These are phyloP conservation scores for Sitodiplosis mosellana DNA, from an alignment of 1,140 invertebrate species.

Conservation along the genomic window DNA sequence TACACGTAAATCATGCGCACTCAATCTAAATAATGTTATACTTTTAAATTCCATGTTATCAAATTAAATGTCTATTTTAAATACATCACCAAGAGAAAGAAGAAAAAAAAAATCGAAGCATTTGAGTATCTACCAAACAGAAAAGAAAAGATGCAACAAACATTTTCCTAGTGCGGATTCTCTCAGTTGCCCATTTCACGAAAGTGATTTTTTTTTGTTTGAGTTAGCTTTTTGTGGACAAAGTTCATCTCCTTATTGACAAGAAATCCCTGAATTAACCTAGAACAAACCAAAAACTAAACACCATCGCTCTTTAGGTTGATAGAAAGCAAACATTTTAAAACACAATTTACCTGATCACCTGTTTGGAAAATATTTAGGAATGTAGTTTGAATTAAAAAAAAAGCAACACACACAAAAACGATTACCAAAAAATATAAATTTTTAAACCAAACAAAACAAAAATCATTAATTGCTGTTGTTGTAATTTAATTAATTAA, in stretches of 20 bases:
- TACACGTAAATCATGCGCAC: not conserved
- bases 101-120: conserved; percentile 1
- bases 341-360: not conserved
- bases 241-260: too few relatives aligned
- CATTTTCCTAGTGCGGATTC: not conserved
- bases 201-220: too few relatives aligned
- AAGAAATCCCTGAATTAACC: too few relatives aligned
- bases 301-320: too few relatives aligned
- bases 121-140: too few relatives aligned
- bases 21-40: conserved; percentile 2
- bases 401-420: not conserved
- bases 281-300: too few relatives aligned
- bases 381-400: conserved; percentile 1
- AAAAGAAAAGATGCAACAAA: too few relatives aligned
- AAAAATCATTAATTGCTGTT: not conserved
- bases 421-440: not conserved
- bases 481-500: not conserved
- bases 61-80: too few relatives aligned
- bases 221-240: too few relatives aligned
- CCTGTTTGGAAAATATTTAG: conserved; percentile 1
- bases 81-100: not conserved
- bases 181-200: too few relatives aligned
- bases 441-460: not conserved
- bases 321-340: too few relatives aligned
- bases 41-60: not conserved